Evolutionary conservation across 2,888 invertebrate species (phyloP).

Genomic region (Himalopsyche anomala): DNA sequence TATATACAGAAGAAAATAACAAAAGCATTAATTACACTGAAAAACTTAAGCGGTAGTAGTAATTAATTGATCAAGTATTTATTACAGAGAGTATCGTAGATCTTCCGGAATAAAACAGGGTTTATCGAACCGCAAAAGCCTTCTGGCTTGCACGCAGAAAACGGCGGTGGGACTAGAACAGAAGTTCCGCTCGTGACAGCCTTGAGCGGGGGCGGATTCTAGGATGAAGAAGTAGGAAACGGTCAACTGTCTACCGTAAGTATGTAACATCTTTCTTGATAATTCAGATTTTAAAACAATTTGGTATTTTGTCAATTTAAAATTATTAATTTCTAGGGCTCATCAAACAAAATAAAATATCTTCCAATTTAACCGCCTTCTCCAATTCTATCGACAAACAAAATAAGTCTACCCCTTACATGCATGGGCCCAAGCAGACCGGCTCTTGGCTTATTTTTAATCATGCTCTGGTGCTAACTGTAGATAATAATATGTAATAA

Average conservation of each 20-base stretch:
- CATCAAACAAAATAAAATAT: too few relatives aligned
- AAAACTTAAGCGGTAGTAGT: neutral
- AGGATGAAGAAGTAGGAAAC: constrained; percentile 1
- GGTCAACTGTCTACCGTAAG: neutral
- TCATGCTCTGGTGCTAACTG: too few relatives aligned
- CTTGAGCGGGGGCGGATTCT: constrained; percentile 49
- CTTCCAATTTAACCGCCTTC: too few relatives aligned
- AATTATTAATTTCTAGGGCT: too few relatives aligned
- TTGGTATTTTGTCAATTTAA: too few relatives aligned
- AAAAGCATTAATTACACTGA: neutral
- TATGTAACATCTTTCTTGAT: neutral
- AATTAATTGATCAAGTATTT: constrained; percentile 3
- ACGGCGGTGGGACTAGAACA: constrained; percentile 49
- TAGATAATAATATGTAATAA: too few relatives aligned
- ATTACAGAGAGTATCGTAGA: neutral
- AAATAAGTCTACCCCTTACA: too few relatives aligned
- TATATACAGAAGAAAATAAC: neutral
- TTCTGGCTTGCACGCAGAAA: constrained; percentile 4
- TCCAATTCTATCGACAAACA: too few relatives aligned
- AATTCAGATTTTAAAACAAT: too few relatives aligned
- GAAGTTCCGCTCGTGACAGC: constrained; percentile 53
- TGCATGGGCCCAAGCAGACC: too few relatives aligned
- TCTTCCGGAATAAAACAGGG: neutral
- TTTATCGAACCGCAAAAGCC: constrained; percentile 23
- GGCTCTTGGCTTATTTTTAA: too few relatives aligned